Evolutionary conservation across 2,888 invertebrate genomes (phyloP).

Genomic region (Perizoma affinitatum): DNA sequence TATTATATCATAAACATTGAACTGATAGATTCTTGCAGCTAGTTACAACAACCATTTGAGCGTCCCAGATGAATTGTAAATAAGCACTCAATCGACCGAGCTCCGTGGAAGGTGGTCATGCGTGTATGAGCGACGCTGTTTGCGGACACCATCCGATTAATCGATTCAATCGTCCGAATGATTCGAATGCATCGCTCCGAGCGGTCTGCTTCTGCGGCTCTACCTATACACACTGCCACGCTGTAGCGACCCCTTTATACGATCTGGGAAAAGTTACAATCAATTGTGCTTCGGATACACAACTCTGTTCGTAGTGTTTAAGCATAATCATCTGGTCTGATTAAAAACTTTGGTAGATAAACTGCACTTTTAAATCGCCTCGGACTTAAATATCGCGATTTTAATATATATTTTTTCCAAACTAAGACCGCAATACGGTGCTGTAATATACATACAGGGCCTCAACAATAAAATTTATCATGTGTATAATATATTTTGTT

Average conservation of each 20-base stretch:
- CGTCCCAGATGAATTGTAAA: constrained; percentile 31
- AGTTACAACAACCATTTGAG: constrained; percentile 10
- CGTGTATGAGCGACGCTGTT: constrained; percentile 53
- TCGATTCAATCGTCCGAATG: constrained; percentile 67
- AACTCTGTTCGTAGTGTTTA: too few species aligned
- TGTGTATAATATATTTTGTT: too few species aligned
- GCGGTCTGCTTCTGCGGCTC: constrained; percentile 18
- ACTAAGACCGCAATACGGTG: too few species aligned
- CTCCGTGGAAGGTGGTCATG: constrained; percentile 48
- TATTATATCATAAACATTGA: not conserved
- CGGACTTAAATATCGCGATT: too few species aligned
- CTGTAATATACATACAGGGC: too few species aligned
- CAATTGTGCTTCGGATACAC: constrained; percentile 3
- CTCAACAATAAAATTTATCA: too few species aligned
- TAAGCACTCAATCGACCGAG: constrained; percentile 21
- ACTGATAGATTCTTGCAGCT: constrained; percentile 1
- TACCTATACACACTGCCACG: constrained; percentile 15
- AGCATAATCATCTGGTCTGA: too few species aligned
- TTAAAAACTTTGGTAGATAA: too few species aligned
- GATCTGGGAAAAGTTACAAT: constrained; percentile 15
- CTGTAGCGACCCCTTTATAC: constrained; percentile 9
- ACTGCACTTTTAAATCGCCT: too few species aligned
- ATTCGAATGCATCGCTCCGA: constrained; percentile 58
- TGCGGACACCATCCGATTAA: constrained; percentile 65
- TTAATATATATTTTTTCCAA: too few species aligned